Percentiles rank a stretch among this genome's conserved stretches.
phyloP scores from a whole-genome alignment of 2,113 vertebrate genomes.

The Oreochromis spilurus region DNA sequence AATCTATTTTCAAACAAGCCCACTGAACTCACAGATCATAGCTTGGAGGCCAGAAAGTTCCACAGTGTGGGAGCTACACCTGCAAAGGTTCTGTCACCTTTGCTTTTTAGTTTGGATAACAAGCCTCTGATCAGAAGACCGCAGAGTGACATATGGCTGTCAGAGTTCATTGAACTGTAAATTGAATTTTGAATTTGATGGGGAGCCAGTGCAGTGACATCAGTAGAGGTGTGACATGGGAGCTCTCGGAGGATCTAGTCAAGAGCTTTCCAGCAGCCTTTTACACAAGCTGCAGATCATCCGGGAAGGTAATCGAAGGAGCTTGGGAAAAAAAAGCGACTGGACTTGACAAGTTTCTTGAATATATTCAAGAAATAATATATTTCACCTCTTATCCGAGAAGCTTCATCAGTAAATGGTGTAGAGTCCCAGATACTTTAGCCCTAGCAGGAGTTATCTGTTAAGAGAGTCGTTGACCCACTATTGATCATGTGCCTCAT shows the following conservation, averaged over 20 bases:
- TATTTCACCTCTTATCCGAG: background rate
- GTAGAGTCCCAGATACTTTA: background rate
- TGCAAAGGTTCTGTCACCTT: background rate
- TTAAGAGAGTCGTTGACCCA: background rate
- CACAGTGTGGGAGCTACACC: background rate
- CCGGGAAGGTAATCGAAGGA: background rate
- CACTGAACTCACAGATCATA: background rate
- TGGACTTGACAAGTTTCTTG: background rate
- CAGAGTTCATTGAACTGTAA: background rate
- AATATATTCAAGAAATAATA: background rate
- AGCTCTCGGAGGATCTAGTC: background rate
- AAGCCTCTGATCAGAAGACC: background rate
- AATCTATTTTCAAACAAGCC: background rate
- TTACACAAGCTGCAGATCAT: too few relatives aligned
- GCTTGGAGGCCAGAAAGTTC: rapidly evolving
- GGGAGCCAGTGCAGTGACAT: background rate
- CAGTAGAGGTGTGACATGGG: background rate
- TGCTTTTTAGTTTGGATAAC: background rate
- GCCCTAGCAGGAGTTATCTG: background rate
- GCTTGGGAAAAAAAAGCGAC: background rate
- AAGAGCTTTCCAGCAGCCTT: too few relatives aligned
- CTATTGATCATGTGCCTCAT: background rate
- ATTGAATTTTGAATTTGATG: background rate
- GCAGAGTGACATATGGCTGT: background rate
- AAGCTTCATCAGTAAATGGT: background rate